Percentiles rank a stretch among this genome's conserved stretches.
Conservation (phyloP, 2,113 vertebrate species). For the Erinaceus europaeus region DNA sequence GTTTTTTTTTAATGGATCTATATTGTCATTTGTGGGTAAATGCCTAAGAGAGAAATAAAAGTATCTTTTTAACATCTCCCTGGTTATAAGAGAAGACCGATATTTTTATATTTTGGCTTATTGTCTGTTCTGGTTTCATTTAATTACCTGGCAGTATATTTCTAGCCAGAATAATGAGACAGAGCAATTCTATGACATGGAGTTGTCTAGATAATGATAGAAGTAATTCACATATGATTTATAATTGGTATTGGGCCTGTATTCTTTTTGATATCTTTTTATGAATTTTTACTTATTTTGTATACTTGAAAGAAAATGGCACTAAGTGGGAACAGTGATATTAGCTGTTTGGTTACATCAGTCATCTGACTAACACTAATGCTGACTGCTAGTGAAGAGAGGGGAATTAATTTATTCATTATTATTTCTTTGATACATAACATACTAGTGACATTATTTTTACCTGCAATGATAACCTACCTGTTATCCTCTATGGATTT, state of each 20-base stretch:
- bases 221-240: no score
- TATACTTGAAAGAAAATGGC: slow-evolving; percentile 10
- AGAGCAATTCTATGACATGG: no score
- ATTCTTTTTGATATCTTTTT: no score
- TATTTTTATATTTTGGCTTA: background rate
- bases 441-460: slow-evolving; percentile 21
- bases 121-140: no score
- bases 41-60: background rate
- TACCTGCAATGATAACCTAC: background rate
- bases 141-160: no score
- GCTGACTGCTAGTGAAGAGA: background rate
- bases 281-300: slow-evolving; percentile 16
- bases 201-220: no score
- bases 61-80: no score
- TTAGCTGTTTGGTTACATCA: background rate
- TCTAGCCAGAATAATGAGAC: no score
- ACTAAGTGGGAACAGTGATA: background rate
- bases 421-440: slow-evolving; percentile 41
- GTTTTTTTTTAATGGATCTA: background rate
- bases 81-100: no score
- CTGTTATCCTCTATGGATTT: slow-evolving; percentile 42
- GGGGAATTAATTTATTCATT: background rate
- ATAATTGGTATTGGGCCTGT: no score
- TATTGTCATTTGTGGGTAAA: background rate
- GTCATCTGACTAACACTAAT: slow-evolving; percentile 4